Evolutionary conservation across 2,888 invertebrate species (phyloP).

Genomic region (Hermaeophaga mercurialis): DNA sequence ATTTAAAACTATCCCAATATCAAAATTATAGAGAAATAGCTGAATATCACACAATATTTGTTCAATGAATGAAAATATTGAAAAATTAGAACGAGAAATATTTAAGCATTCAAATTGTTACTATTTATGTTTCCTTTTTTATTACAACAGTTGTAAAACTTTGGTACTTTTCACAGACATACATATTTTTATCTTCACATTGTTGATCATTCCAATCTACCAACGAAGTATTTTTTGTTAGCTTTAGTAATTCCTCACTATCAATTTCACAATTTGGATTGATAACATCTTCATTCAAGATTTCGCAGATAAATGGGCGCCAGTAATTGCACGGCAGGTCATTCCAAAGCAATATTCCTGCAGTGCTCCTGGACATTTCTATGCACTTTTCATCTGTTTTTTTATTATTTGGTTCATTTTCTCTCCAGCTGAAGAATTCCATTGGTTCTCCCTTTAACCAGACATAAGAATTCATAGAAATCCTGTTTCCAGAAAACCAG

Average conservation of each 20-base stretch:
- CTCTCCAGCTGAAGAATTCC: constrained; percentile 15
- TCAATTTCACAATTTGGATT: constrained; percentile 8
- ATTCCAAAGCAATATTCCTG: constrained; percentile 9
- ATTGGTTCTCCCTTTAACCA: constrained; percentile 17
- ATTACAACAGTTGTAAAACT: too few species aligned
- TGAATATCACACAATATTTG: constrained; percentile 69
- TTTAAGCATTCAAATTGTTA: constrained; percentile 65
- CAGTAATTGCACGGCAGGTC: neutral
- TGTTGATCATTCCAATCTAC: constrained; percentile 29
- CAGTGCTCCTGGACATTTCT: neutral
- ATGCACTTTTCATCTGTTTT: constrained; percentile 10
- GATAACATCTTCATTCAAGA: neutral
- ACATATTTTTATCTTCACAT: constrained; percentile 17
- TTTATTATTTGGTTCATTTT: constrained; percentile 13
- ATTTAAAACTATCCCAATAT: constrained; percentile 73
- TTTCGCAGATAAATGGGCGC: constrained; percentile 18
- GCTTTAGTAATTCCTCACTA: too few species aligned
- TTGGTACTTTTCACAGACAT: constrained; percentile 27
- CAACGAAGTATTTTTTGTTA: too few species aligned
- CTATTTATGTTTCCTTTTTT: constrained; percentile 74
- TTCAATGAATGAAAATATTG: constrained; percentile 66
- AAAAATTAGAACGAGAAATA: constrained; percentile 67
- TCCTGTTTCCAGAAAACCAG: constrained; percentile 27
- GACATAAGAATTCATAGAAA: constrained; percentile 4
- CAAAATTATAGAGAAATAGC: constrained; percentile 69